Evolutionary conservation across 1,140 invertebrate species (phyloP).

Genomic region (Dinoponera quadriceps): DNA sequence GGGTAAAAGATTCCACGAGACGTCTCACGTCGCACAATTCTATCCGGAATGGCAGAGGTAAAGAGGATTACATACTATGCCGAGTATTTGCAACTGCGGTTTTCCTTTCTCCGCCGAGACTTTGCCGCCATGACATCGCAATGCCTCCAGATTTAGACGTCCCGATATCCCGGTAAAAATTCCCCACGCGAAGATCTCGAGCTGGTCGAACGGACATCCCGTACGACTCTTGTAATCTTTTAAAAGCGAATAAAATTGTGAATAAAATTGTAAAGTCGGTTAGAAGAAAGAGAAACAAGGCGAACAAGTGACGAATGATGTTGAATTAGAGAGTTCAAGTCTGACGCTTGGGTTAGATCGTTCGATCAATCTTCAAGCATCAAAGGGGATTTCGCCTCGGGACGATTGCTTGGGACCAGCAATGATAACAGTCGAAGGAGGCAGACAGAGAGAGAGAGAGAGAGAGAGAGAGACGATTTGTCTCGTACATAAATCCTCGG

Average conservation of each 20-base stretch:
- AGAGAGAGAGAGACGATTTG: conserved; percentile 1
- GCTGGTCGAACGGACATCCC: not conserved
- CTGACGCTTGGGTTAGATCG: not conserved
- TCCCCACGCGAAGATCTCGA: not conserved
- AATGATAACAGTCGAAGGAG: conserved; percentile 12
- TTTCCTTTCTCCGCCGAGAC: conserved; percentile 23
- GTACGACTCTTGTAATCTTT: not conserved
- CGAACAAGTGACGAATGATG: conserved; percentile 31
- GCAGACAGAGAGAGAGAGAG: not conserved
- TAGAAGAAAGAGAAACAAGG: no score
- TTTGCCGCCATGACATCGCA: conserved; percentile 1
- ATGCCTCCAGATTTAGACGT: not conserved
- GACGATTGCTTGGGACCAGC: conserved; percentile 1
- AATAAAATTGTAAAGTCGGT: no score
- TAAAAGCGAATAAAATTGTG: no score
- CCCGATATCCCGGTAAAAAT: not conserved
- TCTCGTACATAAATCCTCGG: not conserved
- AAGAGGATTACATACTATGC: conserved; percentile 36
- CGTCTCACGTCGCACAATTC: conserved; percentile 11
- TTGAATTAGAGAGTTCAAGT: not conserved
- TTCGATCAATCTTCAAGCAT: conserved; percentile 33
- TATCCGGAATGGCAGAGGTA: conserved; percentile 13
- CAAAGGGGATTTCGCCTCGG: not conserved
- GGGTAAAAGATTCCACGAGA: conserved; percentile 47
- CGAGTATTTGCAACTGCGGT: conserved; percentile 42